Evolutionary conservation across 1,140 invertebrate species (phyloP), one percentile per base, ranked within the genome.

Genomic region (Pseudomyrmex pallidus): DNA sequence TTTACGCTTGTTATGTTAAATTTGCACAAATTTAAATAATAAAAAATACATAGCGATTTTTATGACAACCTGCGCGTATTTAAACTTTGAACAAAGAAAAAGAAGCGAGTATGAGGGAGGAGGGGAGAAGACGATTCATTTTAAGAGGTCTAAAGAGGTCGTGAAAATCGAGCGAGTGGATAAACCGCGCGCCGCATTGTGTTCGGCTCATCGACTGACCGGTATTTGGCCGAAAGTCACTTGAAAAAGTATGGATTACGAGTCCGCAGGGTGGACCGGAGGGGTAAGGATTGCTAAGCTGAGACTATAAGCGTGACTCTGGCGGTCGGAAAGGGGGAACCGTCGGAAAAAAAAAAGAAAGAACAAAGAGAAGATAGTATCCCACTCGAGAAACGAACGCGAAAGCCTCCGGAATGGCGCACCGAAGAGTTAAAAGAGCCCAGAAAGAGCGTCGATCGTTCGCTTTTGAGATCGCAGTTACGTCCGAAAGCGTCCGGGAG

Each of bases 241-340:
- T 85, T 67, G 84, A 83, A 89, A 85, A 85, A 87, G 87, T 72
- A 74, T 25, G 87, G 88, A 89, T 89, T 89, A 89, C 68, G 76
- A 54, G 67, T 44, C 59, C 72, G 82, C 68, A 72, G 85, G 83
- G 64, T 82, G 82, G 57, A 48, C 35, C 46, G 73, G 35, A 70
- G 70, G 76, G 50, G 25, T 22, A 57, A 35, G 35, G 56, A 50
- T 52, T 48, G 54, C 70, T 70, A 70, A 78, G 74, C 64, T 35
- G 54, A 74, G 66, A 35, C 56, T 22, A 66, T 22, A 66, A 82
- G 50, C 74, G 70, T 56, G 44, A 22, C 68, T 61, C 59, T 86
- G 82, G 82, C 74, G 84, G 84, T 17, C 48, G 64, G 62, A 35
- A 35, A 35, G 59, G 64, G 73, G 82, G 70, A 64, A 78, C 48